These are phyloP conservation scores for Meles meles DNA, from an alignment of 2,113 vertebrate species.

Conservation along the genomic window DNA sequence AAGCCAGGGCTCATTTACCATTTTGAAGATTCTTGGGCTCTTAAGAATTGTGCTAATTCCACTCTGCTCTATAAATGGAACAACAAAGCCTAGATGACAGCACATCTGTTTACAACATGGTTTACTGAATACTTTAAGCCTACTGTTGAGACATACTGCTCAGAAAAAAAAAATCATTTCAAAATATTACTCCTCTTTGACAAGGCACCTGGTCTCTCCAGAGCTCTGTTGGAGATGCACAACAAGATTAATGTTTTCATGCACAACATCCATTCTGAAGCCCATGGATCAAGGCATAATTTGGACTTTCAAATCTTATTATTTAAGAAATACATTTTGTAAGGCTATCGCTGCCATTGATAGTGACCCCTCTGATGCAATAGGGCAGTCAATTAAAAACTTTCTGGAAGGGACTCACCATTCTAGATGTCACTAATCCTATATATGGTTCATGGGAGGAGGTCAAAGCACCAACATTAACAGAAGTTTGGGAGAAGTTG, in stretches of 20 bases:
- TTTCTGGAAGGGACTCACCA: neutral
- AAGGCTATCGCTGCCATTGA: neutral
- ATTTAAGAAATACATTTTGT: neutral
- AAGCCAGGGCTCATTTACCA: neutral
- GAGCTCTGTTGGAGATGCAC: neutral
- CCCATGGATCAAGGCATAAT: neutral
- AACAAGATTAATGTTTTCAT: neutral
- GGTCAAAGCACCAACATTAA: neutral
- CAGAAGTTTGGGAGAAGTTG: neutral
- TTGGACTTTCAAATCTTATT: neutral
- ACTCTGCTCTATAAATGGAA: neutral
- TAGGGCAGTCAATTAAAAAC: neutral
- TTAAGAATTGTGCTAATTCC: neutral
- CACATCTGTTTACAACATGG: neutral
- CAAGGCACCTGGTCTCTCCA: neutral
- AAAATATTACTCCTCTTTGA: neutral
- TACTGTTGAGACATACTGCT: neutral
- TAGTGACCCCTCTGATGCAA: neutral
- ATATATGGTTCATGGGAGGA: neutral
- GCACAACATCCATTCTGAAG: neutral
- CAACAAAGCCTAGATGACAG: neutral
- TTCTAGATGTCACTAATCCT: neutral
- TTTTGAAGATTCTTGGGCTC: neutral
- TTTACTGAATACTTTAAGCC: neutral
- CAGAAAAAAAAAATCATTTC: neutral